Evolutionary conservation across 2,888 invertebrate genomes (phyloP).

Genomic region (Pediacus dermestoides): DNA sequence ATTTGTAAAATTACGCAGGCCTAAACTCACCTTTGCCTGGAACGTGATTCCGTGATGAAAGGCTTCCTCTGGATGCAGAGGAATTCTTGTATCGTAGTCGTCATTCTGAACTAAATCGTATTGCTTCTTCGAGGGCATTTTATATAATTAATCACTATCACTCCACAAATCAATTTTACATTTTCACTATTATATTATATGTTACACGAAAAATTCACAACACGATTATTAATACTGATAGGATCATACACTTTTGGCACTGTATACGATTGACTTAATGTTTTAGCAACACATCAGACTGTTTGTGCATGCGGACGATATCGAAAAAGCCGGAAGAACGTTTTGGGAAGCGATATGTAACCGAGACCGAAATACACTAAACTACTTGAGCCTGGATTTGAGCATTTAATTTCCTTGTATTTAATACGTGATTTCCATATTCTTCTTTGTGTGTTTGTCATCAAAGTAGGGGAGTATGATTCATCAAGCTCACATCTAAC

Average conservation of each 20-base stretch:
- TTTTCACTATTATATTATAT: constrained; percentile 19
- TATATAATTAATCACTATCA: too few species aligned
- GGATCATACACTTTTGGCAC: constrained; percentile 23
- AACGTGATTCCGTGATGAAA: constrained; percentile 96
- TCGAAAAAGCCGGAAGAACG: too few species aligned
- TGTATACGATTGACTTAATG: too few species aligned
- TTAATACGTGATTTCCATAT: constrained; percentile 23
- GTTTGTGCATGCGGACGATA: too few species aligned
- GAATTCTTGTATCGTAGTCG: constrained; percentile 92
- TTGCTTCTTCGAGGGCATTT: constrained; percentile 81
- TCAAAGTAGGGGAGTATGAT: constrained; percentile 25
- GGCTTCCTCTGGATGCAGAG: constrained; percentile 95
- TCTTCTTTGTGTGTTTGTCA: constrained; percentile 24
- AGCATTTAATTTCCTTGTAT: constrained; percentile 13
- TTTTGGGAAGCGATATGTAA: constrained; percentile 10
- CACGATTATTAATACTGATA: constrained; percentile 23
- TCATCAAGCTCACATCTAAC: constrained; percentile 19
- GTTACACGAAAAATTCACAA: constrained; percentile 17
- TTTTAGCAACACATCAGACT: too few species aligned
- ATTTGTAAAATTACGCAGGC: not conserved
- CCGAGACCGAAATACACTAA: constrained; percentile 22
- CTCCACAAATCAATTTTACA: constrained; percentile 16
- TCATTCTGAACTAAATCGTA: constrained; percentile 96
- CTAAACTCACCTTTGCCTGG: constrained; percentile 83
- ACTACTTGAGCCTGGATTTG: constrained; percentile 16